phyloP scores from a whole-genome alignment of 2,797 vertebrate species.

The Chelonia mydas region DNA sequence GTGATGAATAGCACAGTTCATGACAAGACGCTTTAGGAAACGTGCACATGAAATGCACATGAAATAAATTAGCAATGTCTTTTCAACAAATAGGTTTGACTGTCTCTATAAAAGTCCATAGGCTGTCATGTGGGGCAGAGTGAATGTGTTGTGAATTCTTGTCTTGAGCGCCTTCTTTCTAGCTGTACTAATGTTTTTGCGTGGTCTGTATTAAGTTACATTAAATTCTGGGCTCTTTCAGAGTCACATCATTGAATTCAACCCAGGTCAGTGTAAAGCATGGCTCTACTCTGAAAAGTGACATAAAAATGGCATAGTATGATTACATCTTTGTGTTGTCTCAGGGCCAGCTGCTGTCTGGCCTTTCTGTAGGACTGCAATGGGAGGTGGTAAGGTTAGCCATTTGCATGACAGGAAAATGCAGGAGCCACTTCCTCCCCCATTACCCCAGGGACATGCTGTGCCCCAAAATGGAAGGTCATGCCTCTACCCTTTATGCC shows the following conservation, averaged over 20 bases:
- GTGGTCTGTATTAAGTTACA: background rate
- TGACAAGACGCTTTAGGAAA: background rate
- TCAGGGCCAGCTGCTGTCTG: background rate
- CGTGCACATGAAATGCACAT: background rate
- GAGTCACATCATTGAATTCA: background rate
- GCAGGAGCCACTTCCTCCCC: background rate
- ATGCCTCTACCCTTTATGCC: background rate
- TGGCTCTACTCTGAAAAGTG: background rate
- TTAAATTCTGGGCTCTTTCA: background rate
- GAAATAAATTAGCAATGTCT: background rate
- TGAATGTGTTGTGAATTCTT: background rate
- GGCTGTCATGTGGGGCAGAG: background rate
- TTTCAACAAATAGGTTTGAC: background rate
- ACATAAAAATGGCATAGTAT: background rate
- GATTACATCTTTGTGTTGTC: background rate
- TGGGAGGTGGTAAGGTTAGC: fast-evolving
- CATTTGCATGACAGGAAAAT: background rate
- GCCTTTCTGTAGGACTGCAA: background rate
- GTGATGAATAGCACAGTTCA: constrained; percentile 39
- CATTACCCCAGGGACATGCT: background rate
- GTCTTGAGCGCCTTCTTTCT: background rate
- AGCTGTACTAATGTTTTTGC: background rate
- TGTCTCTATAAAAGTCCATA: background rate
- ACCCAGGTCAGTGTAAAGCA: background rate
- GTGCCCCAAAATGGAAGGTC: background rate